Conservation (phyloP, 2,888 invertebrate species). For the Euclidia mi region DNA sequence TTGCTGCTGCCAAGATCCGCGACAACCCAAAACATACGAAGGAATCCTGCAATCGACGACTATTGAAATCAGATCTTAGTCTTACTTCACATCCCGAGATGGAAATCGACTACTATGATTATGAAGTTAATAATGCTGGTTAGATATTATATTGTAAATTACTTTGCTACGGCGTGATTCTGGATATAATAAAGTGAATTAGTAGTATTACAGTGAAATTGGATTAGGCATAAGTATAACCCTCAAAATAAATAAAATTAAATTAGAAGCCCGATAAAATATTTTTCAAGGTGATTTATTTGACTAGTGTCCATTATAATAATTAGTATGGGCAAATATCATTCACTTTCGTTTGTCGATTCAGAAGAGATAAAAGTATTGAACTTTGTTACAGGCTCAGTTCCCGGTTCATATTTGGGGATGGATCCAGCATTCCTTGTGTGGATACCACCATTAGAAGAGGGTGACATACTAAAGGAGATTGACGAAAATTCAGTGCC, state of each 20-base stretch:
- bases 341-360: background rate
- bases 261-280: too few relatives aligned
- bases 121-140: conserved; percentile 94
- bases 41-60: conserved; percentile 93
- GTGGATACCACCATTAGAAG: conserved; percentile 96
- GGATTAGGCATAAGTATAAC: too few relatives aligned
- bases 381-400: conserved; percentile 90
- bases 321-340: too few relatives aligned
- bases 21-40: conserved; percentile 94
- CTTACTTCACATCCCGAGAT: conserved; percentile 94
- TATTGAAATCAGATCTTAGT: conserved; percentile 93
- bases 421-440: conserved; percentile 97
- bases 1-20: conserved; percentile 91
- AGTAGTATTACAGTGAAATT: too few relatives aligned
- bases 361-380: too few relatives aligned
- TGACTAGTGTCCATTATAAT: too few relatives aligned
- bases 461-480: conserved; percentile 91
- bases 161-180: too few relatives aligned
- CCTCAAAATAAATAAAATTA: too few relatives aligned
- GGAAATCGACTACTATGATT: conserved; percentile 97
- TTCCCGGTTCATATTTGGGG: conserved; percentile 96
- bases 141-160: conserved; percentile 51
- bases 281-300: too few relatives aligned
- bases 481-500: conserved; percentile 86
- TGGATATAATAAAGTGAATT: too few relatives aligned